phyloP scores from a whole-genome alignment of 2,888 invertebrate species.

The Nasonia oneida region DNA sequence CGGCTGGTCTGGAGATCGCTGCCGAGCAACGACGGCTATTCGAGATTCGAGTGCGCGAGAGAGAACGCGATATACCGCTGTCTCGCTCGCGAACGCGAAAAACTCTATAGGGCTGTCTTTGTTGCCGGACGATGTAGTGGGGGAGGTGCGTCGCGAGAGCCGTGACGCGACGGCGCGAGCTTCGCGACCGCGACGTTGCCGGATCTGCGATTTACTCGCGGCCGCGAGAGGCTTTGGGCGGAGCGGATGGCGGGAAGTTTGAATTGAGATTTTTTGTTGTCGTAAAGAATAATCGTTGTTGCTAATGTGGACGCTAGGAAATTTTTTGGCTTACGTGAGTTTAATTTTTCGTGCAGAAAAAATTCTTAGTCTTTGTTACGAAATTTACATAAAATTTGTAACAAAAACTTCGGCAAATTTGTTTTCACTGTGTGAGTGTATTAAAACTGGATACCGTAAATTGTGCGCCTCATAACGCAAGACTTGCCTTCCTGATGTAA shows the following conservation, averaged over 20 bases:
- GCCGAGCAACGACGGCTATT: background rate
- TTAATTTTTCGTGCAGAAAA: no score
- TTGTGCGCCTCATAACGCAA: background rate
- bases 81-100: background rate
- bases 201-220: no score
- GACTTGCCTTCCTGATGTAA: background rate
- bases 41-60: background rate
- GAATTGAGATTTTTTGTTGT: background rate
- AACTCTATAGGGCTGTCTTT: background rate
- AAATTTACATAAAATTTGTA: background rate
- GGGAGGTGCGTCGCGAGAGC: background rate
- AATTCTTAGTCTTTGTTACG: background rate
- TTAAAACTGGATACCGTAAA: background rate
- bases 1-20: background rate
- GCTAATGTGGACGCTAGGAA: no score
- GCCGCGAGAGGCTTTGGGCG: background rate
- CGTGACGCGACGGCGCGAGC: conserved; percentile 8
- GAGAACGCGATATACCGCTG: background rate
- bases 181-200: conserved; percentile 44
- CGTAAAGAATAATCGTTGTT: background rate
- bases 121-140: background rate
- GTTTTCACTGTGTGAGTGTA: background rate
- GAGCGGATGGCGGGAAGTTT: background rate
- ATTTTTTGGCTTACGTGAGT: no score
- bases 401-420: background rate